Evolutionary conservation across 2,888 invertebrate genomes (phyloP).

Genomic region (Leistus spinibarbis): DNA sequence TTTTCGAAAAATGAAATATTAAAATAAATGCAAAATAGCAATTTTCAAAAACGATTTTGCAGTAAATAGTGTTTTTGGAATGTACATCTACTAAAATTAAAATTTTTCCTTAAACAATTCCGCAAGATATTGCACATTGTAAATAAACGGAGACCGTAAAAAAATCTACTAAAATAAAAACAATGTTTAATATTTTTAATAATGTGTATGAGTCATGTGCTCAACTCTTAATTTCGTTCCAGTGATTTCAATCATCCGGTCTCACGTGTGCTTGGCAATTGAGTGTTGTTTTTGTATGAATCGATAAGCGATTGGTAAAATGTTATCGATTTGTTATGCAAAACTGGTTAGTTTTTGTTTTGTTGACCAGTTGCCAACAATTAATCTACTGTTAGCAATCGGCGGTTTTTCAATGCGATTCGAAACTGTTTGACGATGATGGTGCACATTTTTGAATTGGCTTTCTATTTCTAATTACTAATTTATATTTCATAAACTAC

Average conservation of each 20-base stretch:
- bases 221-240: not conserved
- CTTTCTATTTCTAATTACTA: not conserved
- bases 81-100: too few species aligned
- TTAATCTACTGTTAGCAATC: not conserved
- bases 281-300: not conserved
- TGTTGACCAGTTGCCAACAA: not conserved
- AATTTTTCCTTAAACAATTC: too few species aligned
- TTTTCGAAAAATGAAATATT: too few species aligned
- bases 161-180: too few species aligned
- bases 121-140: too few species aligned
- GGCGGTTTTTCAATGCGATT: not conserved
- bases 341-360: not conserved
- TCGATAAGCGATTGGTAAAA: not conserved
- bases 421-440: not conserved
- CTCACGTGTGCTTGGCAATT: not conserved
- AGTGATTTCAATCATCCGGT: not conserved
- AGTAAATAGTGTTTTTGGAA: too few species aligned
- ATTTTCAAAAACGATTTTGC: too few species aligned
- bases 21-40: too few species aligned
- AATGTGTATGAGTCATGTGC: not conserved
- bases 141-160: too few species aligned
- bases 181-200: too few species aligned
- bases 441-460: not conserved
- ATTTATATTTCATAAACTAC: not conserved
- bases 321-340: not conserved